Conservation (phyloP, 2,888 invertebrate genomes). For the Leucophenga maculata region DNA sequence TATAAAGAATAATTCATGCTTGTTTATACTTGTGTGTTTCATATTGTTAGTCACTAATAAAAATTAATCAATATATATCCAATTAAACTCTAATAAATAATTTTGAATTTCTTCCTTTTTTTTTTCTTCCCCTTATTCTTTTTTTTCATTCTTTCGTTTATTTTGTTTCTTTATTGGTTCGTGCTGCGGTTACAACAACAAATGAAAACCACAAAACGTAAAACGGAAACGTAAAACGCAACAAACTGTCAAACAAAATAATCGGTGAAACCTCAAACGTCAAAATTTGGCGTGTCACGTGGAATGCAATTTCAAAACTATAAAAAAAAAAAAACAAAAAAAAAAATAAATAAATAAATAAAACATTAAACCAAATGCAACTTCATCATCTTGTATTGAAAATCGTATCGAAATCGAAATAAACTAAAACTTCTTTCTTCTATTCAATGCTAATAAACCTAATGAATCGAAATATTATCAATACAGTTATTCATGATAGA, state of each 20-base stretch:
- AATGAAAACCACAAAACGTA: not conserved
- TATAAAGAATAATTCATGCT: constrained; percentile 57
- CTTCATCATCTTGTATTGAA: too few relatives aligned
- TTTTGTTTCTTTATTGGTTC: constrained; percentile 25
- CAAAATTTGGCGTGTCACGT: not conserved
- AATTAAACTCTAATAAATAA: constrained; percentile 63
- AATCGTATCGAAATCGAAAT: not conserved
- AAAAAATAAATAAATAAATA: constrained; percentile 1
- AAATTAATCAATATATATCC: constrained; percentile 60
- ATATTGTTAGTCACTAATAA: constrained; percentile 60
- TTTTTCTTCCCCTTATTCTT: constrained; percentile 17
- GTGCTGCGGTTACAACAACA: constrained; percentile 5
- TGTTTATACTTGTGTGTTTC: constrained; percentile 58
- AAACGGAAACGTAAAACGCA: constrained; percentile 13
- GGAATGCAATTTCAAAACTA: constrained; percentile 36
- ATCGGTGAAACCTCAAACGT: constrained; percentile 22
- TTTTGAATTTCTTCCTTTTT: constrained; percentile 41
- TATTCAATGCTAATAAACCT: not conserved
- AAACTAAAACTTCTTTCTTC: not conserved
- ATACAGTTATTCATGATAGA: constrained; percentile 99
- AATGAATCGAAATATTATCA: not conserved
- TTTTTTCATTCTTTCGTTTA: constrained; percentile 24
- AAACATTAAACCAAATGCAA: not conserved
- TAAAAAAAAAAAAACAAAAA: constrained; percentile 19
- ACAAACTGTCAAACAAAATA: not conserved